phyloP scores from a whole-genome alignment of 92 coral and sea anemone species.

The Umimayanthus kanabou region DNA sequence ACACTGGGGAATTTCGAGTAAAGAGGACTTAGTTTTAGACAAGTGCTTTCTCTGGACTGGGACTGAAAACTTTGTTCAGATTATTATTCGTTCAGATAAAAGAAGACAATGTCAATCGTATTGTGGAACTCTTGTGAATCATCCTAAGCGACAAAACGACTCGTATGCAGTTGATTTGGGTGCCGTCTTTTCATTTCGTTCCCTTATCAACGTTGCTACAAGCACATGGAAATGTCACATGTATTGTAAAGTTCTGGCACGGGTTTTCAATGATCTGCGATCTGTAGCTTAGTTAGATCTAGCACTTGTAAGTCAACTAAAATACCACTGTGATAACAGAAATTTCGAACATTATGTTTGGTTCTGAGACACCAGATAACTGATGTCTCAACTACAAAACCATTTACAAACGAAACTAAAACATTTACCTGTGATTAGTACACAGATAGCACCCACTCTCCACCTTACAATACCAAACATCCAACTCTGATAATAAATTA shows the following conservation, averaged over 20 bases:
- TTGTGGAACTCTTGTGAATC: not conserved
- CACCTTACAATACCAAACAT: slow-evolving; percentile 23
- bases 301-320: not conserved
- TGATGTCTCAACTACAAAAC: not conserved
- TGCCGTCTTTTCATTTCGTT: not conserved
- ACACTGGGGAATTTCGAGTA: too few relatives aligned
- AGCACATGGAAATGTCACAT: not conserved
- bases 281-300: not conserved
- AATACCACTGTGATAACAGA: not conserved
- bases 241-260: not conserved
- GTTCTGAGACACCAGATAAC: not conserved
- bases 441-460: not conserved
- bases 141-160: not conserved
- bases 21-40: too few relatives aligned
- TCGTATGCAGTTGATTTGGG: not conserved
- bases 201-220: not conserved
- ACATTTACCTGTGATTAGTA: not conserved
- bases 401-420: slow-evolving; percentile 27
- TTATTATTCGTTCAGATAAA: too few relatives aligned
- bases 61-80: too few relatives aligned
- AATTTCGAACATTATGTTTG: not conserved
- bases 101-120: not conserved
- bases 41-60: too few relatives aligned
- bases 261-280: not conserved
- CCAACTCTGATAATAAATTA: slow-evolving; percentile 29